Percentiles rank a stretch among this genome's conserved stretches.
Evolutionary conservation across 1,140 invertebrate species (phyloP).

Genomic region (Archegozetes longisetosus): DNA sequence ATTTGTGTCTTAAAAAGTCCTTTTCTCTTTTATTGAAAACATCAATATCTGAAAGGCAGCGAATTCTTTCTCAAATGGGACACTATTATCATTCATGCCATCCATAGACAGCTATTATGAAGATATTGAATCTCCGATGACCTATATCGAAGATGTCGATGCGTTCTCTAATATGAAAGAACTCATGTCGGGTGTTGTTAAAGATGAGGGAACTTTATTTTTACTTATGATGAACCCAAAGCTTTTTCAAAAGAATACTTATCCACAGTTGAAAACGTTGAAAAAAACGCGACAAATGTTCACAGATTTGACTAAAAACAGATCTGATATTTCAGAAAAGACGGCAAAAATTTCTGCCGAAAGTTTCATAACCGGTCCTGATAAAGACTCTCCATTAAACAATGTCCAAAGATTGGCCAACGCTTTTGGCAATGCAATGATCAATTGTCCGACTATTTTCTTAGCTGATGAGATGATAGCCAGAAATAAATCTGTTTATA

Average conservation of each 20-base stretch:
- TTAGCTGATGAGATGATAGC: neutral
- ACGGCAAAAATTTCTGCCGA: neutral
- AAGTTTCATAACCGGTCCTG: neutral
- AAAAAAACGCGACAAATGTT: neutral
- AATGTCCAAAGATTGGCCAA: neutral
- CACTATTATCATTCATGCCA: neutral
- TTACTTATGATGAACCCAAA: neutral
- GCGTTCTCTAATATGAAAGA: conserved; percentile 37
- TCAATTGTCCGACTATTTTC: conserved; percentile 1
- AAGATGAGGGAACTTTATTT: conserved; percentile 1
- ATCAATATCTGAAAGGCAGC: neutral
- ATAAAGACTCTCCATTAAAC: neutral
- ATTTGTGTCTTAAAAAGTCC: no score
- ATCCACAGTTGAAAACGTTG: neutral
- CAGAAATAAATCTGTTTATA: neutral
- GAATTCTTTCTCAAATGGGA: neutral
- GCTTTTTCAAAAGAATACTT: neutral
- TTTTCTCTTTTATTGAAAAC: neutral
- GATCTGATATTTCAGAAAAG: neutral
- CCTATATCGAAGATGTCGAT: conserved; percentile 31
- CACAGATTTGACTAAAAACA: neutral
- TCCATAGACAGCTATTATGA: neutral
- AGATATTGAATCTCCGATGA: conserved; percentile 47
- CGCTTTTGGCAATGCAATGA: neutral
- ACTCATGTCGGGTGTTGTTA: neutral